phyloP scores from a whole-genome alignment of 2,797 vertebrate genomes.

The Carcharodon carcharias region DNA sequence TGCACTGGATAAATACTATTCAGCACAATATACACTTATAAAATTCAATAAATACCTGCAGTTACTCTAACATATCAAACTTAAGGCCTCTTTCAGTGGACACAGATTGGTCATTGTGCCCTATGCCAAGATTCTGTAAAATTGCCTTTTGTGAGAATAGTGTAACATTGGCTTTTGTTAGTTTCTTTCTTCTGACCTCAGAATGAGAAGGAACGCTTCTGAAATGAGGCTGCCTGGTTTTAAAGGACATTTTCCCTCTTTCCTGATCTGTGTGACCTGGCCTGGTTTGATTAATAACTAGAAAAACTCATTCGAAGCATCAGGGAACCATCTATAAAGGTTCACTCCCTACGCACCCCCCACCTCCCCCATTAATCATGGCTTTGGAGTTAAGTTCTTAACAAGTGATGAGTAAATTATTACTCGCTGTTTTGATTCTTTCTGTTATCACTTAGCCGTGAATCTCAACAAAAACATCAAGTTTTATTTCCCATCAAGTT shows the following conservation, averaged over 20 bases:
- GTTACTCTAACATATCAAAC: neutral
- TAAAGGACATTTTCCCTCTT: neutral
- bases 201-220: neutral
- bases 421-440: neutral
- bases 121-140: neutral
- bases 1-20: neutral
- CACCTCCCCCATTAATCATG: too few species aligned
- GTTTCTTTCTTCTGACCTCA: neutral
- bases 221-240: neutral
- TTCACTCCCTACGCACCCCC: neutral
- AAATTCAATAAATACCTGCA: neutral
- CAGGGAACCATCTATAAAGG: neutral
- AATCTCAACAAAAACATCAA: neutral
- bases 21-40: neutral
- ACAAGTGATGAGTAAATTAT: neutral
- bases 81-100: neutral
- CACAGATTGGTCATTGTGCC: neutral
- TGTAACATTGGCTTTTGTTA: neutral
- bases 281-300: neutral
- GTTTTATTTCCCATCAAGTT: neutral
- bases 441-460: neutral
- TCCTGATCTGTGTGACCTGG: neutral
- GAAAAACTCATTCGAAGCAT: neutral
- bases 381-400: neutral
- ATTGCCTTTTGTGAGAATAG: neutral